Base-by-base conservation (phyloP, 1,140 invertebrate species). In the Aphelenchoides besseyi region DNA sequence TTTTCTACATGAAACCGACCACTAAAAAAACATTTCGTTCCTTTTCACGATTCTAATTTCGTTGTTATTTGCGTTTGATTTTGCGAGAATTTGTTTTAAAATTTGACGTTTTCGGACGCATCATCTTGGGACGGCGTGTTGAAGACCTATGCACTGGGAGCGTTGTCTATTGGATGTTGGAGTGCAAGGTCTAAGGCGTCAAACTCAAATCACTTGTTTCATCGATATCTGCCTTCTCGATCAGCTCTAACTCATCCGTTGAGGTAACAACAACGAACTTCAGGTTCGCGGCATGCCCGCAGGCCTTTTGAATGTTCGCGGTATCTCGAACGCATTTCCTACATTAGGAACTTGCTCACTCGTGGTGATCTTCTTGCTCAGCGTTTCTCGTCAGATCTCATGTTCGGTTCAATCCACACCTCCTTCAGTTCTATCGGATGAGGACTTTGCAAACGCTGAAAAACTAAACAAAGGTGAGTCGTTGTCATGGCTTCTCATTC, bases 401-500 rank as follows among this genome's bases (percentile, higher is more conserved):
- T 12, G 12, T 23, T 16, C 12, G 23, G 41, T 48, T 12, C 12
- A 48, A 12, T 48, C 41, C 41, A 48, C 41, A 23, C 23, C 41
- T 48, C 12, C 41, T 23, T 12, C 41, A 5, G 67, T 33, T 32
- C 37, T 80, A 29, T 80, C 54, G 23, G 78, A 79, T 30, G 68
- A 61, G 67, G 80, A 81, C 55, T 81, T 81, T 55, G 55, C 52
- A n/a, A 81, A 71, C 59, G 80, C 78, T 9, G 78, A 80, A 29
- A 73, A 70, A 54, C 54, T 81, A 12, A 74, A 67, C 23, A 77
- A 71, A 69, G 81, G 74, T 80, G 36, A 52, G 12, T 53, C 12
- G 18, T 28, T 33, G 2, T 0, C 2, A 3, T 59, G 1, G 2
- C 32, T 57, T 66, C 3, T 29, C 1, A 74, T 73, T 18, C 0